Base-by-base conservation (phyloP, 2,797 vertebrate species). In the Myotis findleyi region DNA sequence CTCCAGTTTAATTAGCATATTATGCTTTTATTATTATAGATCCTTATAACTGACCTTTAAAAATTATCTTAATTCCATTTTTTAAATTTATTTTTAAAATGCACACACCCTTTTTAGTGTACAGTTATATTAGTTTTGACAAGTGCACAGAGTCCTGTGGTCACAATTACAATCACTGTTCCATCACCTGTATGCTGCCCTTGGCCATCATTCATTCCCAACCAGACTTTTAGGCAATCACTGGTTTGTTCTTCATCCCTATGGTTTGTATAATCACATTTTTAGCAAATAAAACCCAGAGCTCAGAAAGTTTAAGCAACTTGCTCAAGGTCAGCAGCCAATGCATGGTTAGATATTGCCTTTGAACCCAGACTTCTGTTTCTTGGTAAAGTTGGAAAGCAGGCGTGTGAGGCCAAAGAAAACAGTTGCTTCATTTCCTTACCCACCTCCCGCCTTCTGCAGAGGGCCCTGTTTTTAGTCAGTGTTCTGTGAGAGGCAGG, bases 311-410 rank as follows among this genome's bases (percentile, higher is more conserved):
- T 47, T 81, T 49, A 92, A 91, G 69, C n/a, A 76, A 41, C 59
- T 72, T 36, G n/a, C 36, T 81, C 51, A n/a, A 72, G 64, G 55
- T 81, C 59, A 92, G 55, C 6, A n/a, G n/a, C 71, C 82, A 71
- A 72, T 33, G 44, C 41, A 51, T 36, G 23, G 64, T 82, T 47
- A 6, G n/a, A 66, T 75, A 68, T 87, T 75, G 41, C 53, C 62
- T 83, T 91, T 95, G 95, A 95, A 87, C 38, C 62, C 66, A 66
- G 77, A 76, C 47, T 93, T 93, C 30, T 59, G 75, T 72, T 88
- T 72, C 77, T 49, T 55, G 27, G 7, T 62, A 44, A 83, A 87
- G 69, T 53, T 36, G 41, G 87, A 88, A 94, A 91, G 30, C 16
- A 7, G 53, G 18, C 33, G 6, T 3, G 10, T 8, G 2, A 69